phyloP scores from a whole-genome alignment of 2,888 invertebrate species.

The Drosophila birchii region DNA sequence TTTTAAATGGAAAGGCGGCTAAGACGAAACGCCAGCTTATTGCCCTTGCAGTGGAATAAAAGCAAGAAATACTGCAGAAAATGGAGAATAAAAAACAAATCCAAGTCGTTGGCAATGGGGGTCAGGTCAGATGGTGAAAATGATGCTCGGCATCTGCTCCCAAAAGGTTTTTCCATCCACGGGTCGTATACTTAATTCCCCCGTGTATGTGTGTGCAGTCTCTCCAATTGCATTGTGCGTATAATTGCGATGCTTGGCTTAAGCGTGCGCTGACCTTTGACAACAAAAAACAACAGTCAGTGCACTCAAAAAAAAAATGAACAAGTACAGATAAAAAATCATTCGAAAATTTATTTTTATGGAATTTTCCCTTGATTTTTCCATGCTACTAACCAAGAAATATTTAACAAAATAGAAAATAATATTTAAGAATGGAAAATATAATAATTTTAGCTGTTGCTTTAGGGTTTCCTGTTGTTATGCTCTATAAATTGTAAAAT shows the following conservation, averaged over 20 bases:
- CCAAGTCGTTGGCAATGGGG: slow-evolving; percentile 31
- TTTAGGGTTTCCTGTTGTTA: neutral
- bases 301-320: slow-evolving; percentile 2
- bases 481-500: too few species aligned
- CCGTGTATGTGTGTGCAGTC: slow-evolving; percentile 19
- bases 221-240: slow-evolving; percentile 69
- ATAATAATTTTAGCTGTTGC: neutral
- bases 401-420: neutral
- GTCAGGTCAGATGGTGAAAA: slow-evolving; percentile 41
- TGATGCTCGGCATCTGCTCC: slow-evolving; percentile 42
- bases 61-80: slow-evolving; percentile 13
- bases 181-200: slow-evolving; percentile 40
- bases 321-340: slow-evolving; percentile 25
- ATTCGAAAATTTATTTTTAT: neutral
- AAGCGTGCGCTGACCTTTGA: slow-evolving; percentile 79
- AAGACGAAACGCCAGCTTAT: slow-evolving; percentile 34
- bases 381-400: neutral
- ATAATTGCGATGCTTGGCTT: slow-evolving; percentile 78
- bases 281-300: slow-evolving; percentile 49
- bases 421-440: neutral
- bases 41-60: slow-evolving; percentile 12
- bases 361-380: neutral
- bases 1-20: slow-evolving; percentile 20
- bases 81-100: slow-evolving; percentile 29
- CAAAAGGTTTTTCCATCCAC: slow-evolving; percentile 32